Evolutionary conservation across 2,797 vertebrate species (phyloP).

Genomic region (Gephyroberyx darwinii): DNA sequence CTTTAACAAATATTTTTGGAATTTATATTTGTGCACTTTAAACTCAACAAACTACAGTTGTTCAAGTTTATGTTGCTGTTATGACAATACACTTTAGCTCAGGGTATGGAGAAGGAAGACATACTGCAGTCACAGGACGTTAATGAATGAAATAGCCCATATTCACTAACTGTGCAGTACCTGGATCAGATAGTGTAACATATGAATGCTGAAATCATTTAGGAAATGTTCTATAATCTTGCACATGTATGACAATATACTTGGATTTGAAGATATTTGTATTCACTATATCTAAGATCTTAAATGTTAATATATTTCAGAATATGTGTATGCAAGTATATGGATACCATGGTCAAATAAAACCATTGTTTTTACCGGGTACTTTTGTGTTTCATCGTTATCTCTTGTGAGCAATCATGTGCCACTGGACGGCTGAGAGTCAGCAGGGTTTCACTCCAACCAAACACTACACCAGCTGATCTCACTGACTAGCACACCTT

Average conservation of each 20-base stretch:
- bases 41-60: slow-evolving; percentile 46
- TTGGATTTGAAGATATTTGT: slow-evolving; percentile 82
- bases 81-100: slow-evolving; percentile 61
- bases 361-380: slow-evolving; percentile 72
- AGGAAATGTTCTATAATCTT: slow-evolving; percentile 73
- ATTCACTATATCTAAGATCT: slow-evolving; percentile 78
- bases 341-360: slow-evolving; percentile 74
- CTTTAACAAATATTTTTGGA: slow-evolving; percentile 39
- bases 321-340: slow-evolving; percentile 79
- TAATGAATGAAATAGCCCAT: slow-evolving; percentile 70
- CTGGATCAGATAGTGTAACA: slow-evolving; percentile 68
- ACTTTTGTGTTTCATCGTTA: slow-evolving; percentile 19
- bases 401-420: neutral
- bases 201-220: slow-evolving; percentile 70
- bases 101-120: slow-evolving; percentile 58
- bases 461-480: no score
- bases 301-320: slow-evolving; percentile 81
- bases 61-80: slow-evolving; percentile 45
- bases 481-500: no score
- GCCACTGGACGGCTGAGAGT: no score
- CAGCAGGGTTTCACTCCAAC: no score
- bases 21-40: slow-evolving; percentile 66
- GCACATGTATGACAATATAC: slow-evolving; percentile 70
- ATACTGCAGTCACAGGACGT: slow-evolving; percentile 23
- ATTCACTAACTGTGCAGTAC: slow-evolving; percentile 65